Evolutionary conservation across 2,797 vertebrate genomes (phyloP), one percentile per base, ranked within the genome.

Genomic region (Hephaestus fuliginosus): DNA sequence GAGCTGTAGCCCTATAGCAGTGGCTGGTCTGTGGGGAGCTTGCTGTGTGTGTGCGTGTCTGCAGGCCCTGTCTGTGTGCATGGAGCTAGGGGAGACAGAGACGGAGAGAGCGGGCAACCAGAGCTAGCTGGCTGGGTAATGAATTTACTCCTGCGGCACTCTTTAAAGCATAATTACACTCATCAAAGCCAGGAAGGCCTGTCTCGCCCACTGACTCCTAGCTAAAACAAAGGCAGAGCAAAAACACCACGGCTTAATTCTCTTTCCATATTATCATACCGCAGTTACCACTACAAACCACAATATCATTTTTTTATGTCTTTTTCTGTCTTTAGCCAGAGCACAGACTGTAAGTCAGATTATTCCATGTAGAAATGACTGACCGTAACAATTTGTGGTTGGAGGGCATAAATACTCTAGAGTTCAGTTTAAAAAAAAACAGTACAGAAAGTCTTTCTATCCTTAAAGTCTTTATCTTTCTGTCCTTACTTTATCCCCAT

Each of bases 71-170:
- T 93, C 91, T 94, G 80, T 78, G 73, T 76, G 77, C 79, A 8
- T 28, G 56, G 87, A 89, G 86, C 84, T 83, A 67, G 82, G 89
- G 89, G 89, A 93, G 86, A 83, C 77, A 22, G 77, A 93, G 88
- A 84, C 9, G n/a, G 64, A 88, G 78, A 85, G 76, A 48, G 82
- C 43, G 75, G 84, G 82, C 80, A 88, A 86, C 83, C 78, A 76
- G 81, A 88, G 89, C 81, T 89, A 52, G 88, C 86, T 91, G 89
- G 89, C 89, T 93, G 86, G 88, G 88, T 96, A 95, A 95, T 94
- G 91, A 93, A 95, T 94, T 92, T 91, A 89, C 90, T 95, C 95
- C 94, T 94, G 92, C 90, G 89, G 95, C 95, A 89, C 88, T 93
- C 89, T 93, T 89, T 91, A 93, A 91, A 92, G 90, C 90, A 91